Base-by-base conservation (phyloP, 2,113 vertebrate species). In the Anhinga rufa region DNA sequence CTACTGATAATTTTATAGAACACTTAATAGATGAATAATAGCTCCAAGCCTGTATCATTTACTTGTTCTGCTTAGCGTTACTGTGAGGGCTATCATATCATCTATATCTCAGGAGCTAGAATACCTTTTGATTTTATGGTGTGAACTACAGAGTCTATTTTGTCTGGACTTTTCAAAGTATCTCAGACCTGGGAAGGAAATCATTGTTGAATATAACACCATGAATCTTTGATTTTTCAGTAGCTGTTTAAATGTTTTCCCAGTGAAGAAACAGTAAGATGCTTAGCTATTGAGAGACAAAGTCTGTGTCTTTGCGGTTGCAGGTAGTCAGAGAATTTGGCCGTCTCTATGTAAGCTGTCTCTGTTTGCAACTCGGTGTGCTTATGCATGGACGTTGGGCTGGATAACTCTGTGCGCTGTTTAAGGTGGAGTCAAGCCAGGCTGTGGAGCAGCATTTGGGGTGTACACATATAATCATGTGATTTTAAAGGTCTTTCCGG, bases 401-500 rank as follows among this genome's bases (percentile, higher is more conserved):
- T 77, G 85, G 57, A 6, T 19, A n/a, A 20, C 46, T 14, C 4
- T 17, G 5, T 1, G 34, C 0, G 7, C 38, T 44, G 28, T 10
- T n/a, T 9, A 9, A 17, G 28, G 64, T 12, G 32, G 31, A n/a
- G 58, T 7, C 44, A 36, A 12, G 34, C 40, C 64, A 69, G 64
- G 44, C 69, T 65, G 54, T 57, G 70, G 49, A 65, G 64, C 55
- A 66, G 65, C 17, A 26, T 75, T 29, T 48, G 70, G 29, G 24
- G 26, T 20, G 49, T 6, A 6, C 65, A 15, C 9, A 7, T 9
- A 21, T 2, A 34, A 17, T 57, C 1, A 0, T 1, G 44, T 5
- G 19, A 11, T n/a, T 77, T 28, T 36, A 8, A 54, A 87, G 40
- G 28, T 12, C 12, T 62, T 21, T 28, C 25, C 61, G 52, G 8